Base-by-base conservation (phyloP, 1,140 invertebrate genomes). In the Pseudomyrmex flavicornis region DNA sequence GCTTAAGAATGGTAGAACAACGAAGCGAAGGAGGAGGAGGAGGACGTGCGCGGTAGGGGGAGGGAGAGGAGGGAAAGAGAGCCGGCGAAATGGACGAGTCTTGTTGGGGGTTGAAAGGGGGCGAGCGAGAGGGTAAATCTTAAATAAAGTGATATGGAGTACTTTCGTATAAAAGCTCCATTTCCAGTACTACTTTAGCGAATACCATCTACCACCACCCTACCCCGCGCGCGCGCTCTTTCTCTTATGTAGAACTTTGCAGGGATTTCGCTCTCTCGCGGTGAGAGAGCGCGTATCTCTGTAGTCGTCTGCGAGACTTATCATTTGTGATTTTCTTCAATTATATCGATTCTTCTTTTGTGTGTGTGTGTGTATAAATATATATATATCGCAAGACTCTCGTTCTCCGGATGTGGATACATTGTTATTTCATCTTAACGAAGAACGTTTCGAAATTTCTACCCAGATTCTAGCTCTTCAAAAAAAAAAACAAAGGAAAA, bases 61-160 rank as follows among this genome's bases (percentile, higher is more conserved):
- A 35, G 35, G 35, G 35, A 35, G 35, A 35, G 35, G 35, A 35
- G 35, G 52, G 82, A 22, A 72, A 75, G 84, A 85, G 86, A 91
- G 89, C 86, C 92, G 89, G 91, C 92, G 93, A 94, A 94, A 94
- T 94, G 94, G 93, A 94, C 93, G 93, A 94, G 94, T 94, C 94
- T 94, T 94, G 94, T 94, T 93, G 93, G 92, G 92, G 93, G 91
- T 93, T 93, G 92, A 94, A 94, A 93, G 92, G 93, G 35, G 92
- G 91, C 91, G 92, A 93, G 93, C 85, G 93, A 94, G 93, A 94
- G 93, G 93, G 93, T 94, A 94, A 94, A 94, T 94, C 93, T 94
- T 94, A 94, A 94, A 94, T 94, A 94, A 94, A 94, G 93, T 94
- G 94, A 94, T 94, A 94, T 94, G 94, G 94, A 94, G 94, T 94